phyloP scores from a whole-genome alignment of 2,113 vertebrate genomes.

The Muntiacus muntjak region DNA sequence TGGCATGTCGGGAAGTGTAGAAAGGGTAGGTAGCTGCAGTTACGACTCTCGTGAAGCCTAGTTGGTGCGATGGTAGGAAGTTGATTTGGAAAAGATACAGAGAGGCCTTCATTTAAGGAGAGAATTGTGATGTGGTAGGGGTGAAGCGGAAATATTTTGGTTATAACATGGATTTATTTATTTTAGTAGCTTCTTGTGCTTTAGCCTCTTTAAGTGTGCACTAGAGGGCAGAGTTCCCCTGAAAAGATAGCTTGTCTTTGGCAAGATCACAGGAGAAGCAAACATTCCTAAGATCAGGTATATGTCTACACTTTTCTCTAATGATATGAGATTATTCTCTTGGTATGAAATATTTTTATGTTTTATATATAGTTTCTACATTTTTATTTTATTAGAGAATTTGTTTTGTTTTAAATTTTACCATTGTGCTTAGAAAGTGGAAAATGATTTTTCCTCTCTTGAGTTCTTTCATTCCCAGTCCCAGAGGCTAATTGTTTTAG shows the following conservation, averaged over 20 bases:
- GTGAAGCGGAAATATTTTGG: not conserved
- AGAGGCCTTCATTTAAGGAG: not conserved
- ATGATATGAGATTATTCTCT: constrained; percentile 54
- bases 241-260: not conserved
- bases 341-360: constrained; percentile 25
- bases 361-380: constrained; percentile 37
- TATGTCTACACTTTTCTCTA: constrained; percentile 35
- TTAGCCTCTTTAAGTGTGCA: constrained; percentile 54
- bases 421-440: not conserved
- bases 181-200: not conserved
- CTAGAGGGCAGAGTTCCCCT: constrained; percentile 77
- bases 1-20: not conserved
- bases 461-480: not conserved
- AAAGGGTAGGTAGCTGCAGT: not conserved
- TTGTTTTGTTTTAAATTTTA: constrained; percentile 16
- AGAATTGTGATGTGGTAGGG: not conserved
- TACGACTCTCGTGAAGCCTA: not conserved
- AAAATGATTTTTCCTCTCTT: constrained; percentile 10
- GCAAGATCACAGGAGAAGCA: not conserved
- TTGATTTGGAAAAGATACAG: not conserved
- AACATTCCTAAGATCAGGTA: not conserved
- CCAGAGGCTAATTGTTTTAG: not conserved
- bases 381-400: constrained; percentile 43
- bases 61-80: not conserved
- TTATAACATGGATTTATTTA: not conserved